A percentile compares a stretch with the other conserved stretches of the same genome.
Conservation (phyloP, 2,888 invertebrate species). For the Tillus elongatus region DNA sequence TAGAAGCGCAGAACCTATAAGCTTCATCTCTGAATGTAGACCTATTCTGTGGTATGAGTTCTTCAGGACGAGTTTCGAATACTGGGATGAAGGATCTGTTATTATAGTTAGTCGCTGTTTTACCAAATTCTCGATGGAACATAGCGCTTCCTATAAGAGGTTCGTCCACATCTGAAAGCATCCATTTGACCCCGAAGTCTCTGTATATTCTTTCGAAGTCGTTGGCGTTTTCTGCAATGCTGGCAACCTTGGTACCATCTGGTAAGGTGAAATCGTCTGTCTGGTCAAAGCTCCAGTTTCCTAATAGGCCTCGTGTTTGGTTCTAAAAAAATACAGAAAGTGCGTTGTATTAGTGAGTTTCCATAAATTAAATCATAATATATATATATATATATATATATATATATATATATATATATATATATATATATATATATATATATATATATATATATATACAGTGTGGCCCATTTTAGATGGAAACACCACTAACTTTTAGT, state of each 20-base stretch:
- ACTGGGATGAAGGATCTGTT: constrained; percentile 71
- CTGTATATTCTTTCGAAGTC: constrained; percentile 67
- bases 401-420: not conserved
- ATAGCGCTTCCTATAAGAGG: constrained; percentile 63
- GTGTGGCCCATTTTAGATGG: too few relatives aligned
- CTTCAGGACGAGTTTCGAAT: constrained; percentile 57
- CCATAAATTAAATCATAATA: not conserved
- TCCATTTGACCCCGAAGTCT: constrained; percentile 75
- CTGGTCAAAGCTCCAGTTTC: constrained; percentile 81
- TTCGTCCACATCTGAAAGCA: constrained; percentile 70
- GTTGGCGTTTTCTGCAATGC: constrained; percentile 48
- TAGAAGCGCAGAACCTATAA: constrained; percentile 61
- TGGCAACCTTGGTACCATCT: constrained; percentile 49
- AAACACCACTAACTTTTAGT: too few relatives aligned
- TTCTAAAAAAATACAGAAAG: constrained; percentile 56
- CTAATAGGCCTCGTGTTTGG: constrained; percentile 79
- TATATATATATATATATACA: too few relatives aligned
- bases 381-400: too few relatives aligned
- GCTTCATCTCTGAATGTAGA: constrained; percentile 56
- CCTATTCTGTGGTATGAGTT: constrained; percentile 65
- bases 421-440: not conserved
- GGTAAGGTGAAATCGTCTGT: constrained; percentile 75
- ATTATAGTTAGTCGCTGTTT: constrained; percentile 72
- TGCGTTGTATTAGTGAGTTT: constrained; percentile 1
- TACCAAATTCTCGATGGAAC: constrained; percentile 69